These are phyloP conservation scores for Tychaedon coryphoeus DNA, from an alignment of 2,113 vertebrate genomes.

Conservation along the genomic window DNA sequence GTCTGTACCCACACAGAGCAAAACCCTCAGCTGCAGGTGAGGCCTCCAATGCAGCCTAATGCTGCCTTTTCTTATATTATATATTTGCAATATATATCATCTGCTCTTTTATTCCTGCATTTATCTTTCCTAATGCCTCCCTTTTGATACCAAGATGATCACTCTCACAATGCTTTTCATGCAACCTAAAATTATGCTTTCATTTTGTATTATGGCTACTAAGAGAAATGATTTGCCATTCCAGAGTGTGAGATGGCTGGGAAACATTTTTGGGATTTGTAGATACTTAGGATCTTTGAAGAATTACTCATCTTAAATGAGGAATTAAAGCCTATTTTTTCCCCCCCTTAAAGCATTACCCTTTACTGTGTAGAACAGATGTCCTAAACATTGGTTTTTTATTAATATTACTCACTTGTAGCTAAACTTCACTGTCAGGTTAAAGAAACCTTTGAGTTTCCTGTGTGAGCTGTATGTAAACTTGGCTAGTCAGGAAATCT, in stretches of 20 bases:
- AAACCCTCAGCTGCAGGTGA: fast-evolving
- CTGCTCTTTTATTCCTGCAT: background rate
- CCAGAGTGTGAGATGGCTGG: background rate
- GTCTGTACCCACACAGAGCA: background rate
- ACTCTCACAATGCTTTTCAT: background rate
- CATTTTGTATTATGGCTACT: background rate
- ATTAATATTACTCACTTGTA: background rate
- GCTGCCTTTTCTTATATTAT: background rate
- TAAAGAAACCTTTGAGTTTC: background rate
- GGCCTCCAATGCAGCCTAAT: background rate
- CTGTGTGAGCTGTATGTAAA: background rate
- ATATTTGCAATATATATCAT: background rate
- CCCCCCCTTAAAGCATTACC: background rate
- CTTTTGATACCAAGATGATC: background rate
- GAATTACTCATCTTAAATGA: background rate
- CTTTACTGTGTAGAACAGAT: background rate
- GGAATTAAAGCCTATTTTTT: background rate
- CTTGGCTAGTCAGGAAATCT: constrained; percentile 40
- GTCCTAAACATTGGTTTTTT: background rate
- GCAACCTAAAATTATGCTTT: background rate
- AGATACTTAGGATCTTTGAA: background rate
- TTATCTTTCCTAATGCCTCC: background rate
- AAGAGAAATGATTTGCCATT: background rate
- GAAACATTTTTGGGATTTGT: background rate
- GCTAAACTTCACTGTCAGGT: background rate